A percentile compares a stretch with the other conserved stretches of the same genome.
Conservation (phyloP, 2,888 invertebrate genomes). For the Erannis defoliaria region DNA sequence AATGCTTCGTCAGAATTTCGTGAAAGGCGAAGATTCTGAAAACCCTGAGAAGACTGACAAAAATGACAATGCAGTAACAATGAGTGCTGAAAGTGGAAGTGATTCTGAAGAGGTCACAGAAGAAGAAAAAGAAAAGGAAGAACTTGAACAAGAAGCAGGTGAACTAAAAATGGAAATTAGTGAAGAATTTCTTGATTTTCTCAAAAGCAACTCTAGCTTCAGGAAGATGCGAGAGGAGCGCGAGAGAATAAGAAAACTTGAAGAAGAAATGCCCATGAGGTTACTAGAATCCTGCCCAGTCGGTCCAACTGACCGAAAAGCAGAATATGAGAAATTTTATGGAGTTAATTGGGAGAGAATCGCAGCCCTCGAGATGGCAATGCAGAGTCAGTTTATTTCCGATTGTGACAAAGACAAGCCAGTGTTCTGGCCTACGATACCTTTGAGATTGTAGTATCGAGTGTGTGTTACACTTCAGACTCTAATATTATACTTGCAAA, state of each 20-base stretch:
- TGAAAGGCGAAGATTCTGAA: constrained; percentile 34
- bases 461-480: neutral
- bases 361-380: constrained; percentile 90
- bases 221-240: constrained; percentile 66
- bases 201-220: constrained; percentile 87
- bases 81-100: constrained; percentile 19
- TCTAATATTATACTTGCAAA: no score
- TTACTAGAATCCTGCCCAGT: constrained; percentile 54
- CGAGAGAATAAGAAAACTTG: constrained; percentile 54
- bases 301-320: constrained; percentile 57
- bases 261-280: constrained; percentile 46
- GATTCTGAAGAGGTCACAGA: constrained; percentile 10
- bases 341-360: constrained; percentile 89
- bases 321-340: constrained; percentile 86
- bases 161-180: constrained; percentile 82
- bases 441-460: constrained; percentile 78
- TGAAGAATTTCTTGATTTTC: constrained; percentile 88
- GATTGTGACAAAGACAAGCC: constrained; percentile 88
- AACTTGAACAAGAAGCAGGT: constrained; percentile 48
- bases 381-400: constrained; percentile 89
- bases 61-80: neutral
- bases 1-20: constrained; percentile 72
- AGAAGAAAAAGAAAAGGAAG: constrained; percentile 20
- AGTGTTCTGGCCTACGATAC: constrained; percentile 91
- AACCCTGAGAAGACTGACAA: neutral